phyloP scores from a whole-genome alignment of 1,140 invertebrate genomes.

The Tetragnatha versicolor region DNA sequence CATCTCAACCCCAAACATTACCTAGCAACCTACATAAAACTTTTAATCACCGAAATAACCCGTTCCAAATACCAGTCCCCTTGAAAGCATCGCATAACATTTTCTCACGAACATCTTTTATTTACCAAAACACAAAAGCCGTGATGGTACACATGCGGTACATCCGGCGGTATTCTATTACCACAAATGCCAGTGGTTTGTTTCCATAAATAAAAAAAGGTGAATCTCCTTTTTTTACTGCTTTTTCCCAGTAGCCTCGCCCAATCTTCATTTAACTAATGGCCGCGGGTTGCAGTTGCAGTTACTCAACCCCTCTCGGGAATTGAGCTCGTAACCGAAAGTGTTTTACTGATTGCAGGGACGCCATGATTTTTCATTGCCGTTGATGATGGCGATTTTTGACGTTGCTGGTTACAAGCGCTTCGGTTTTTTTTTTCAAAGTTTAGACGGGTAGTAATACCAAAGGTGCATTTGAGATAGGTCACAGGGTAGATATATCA shows the following conservation, averaged over 20 bases:
- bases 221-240: not conserved
- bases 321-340: not conserved
- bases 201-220: not conserved
- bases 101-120: no score
- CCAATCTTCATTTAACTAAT: constrained; percentile 37
- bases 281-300: not conserved
- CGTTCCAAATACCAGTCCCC: no score
- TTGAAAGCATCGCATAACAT: no score
- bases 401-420: not conserved
- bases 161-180: no score
- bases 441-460: not conserved
- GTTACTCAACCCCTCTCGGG: not conserved
- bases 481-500: no score
- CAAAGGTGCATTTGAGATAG: constrained; percentile 17
- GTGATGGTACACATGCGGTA: no score
- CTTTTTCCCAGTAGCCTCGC: not conserved
- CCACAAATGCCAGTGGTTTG: no score
- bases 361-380: constrained; percentile 7
- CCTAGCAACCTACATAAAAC: no score
- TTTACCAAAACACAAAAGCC: no score
- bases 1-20: no score
- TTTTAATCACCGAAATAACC: no score
- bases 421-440: not conserved
- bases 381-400: not conserved
- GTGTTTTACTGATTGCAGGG: constrained; percentile 1